These are phyloP conservation scores for Ameiurus melas DNA, from an alignment of 2,113 vertebrate genomes.

Conservation along the genomic window DNA sequence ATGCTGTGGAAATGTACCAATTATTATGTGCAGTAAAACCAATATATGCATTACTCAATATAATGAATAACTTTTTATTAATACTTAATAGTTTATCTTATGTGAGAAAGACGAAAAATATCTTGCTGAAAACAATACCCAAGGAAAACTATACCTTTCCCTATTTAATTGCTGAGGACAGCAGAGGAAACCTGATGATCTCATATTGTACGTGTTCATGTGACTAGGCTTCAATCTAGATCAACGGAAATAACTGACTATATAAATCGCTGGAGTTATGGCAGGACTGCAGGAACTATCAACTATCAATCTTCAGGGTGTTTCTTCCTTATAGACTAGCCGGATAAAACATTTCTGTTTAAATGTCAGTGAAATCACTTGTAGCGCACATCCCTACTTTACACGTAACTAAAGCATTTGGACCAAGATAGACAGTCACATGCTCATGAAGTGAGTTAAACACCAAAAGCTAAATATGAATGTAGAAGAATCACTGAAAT, in stretches of 20 bases:
- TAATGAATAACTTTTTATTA: neutral
- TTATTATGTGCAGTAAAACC: neutral
- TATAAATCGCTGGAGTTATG: slow-evolving; percentile 22
- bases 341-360: too few relatives aligned
- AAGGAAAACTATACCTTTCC: neutral
- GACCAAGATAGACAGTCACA: neutral
- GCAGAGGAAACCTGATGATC: slow-evolving; percentile 30
- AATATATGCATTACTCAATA: neutral
- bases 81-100: neutral
- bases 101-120: neutral
- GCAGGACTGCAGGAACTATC: neutral
- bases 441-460: neutral
- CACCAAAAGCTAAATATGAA: neutral
- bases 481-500: neutral
- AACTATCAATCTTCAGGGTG: neutral
- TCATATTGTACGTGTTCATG: slow-evolving; percentile 29
- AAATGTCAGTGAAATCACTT: too few relatives aligned
- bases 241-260: slow-evolving; percentile 42
- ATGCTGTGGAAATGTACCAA: neutral
- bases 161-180: neutral
- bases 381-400: too few relatives aligned
- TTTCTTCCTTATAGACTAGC: too few relatives aligned
- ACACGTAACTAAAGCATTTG: neutral
- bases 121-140: neutral
- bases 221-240: slow-evolving; percentile 24